Evolutionary conservation across 37 sponge, comb jelly and placozoan genomes (phyloP), one percentile per base, ranked within the genome.

Genomic region (Amphimedon queenslandica): DNA sequence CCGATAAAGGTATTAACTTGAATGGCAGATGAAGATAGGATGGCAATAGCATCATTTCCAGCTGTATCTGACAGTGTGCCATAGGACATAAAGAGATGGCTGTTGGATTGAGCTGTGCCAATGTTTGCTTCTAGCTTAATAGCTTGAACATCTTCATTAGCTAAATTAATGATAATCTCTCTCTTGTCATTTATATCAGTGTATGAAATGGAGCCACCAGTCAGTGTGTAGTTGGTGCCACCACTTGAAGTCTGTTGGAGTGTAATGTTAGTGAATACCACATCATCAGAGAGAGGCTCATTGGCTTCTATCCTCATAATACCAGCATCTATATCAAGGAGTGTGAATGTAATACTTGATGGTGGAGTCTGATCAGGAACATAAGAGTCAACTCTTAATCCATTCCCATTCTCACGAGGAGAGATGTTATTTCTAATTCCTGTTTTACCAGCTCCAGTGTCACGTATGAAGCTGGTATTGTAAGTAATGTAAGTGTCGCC

Each of bases 241-340:
- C 57, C 53, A 34, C 42, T 60, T 11, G 41, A 61, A 11, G 64
- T 64, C 40, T 80, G 78, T 58, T 90, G 85, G 0, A 90, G 78
- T 18, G 82, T 82, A n/a, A 84, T 77, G 0, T 70, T 66, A 23
- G 11, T 39, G 13, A 78, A 2, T 0, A 56, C 57, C 2, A 92
- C 81, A 53, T 41, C 37, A 30, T 57, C 64, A 23, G 83, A 86
- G 25, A 85, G 80, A 28, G 92, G 87, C 40, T 86, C 87, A 20
- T 82, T 63, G 16, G 92, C 83, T 43, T 43, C 8, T 23, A 90
- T 84, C 11, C 47, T 27, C 29, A 90, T 43, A 13, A 63, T 23
- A 37, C 85, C 90, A 35, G 64, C 43, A 76, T 95, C 78, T 40
- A 95, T 78, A 69, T 88, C 89, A 43, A 91, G 86, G 33, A 82